Conservation (phyloP, 2,113 vertebrate genomes). For the Pelusios castaneus region DNA sequence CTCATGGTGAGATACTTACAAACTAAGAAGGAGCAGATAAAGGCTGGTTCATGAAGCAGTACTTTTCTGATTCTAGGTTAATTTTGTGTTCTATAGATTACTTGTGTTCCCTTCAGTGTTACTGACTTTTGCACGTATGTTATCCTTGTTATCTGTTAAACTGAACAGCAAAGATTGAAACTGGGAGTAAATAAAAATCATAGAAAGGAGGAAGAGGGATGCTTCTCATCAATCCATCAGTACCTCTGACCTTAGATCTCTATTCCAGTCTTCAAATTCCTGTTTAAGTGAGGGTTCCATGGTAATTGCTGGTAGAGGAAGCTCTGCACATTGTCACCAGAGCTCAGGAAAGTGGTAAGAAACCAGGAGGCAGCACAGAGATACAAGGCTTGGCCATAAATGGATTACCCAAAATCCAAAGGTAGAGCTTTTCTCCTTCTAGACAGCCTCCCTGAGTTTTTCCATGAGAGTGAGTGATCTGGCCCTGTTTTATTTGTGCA, state of each 20-base stretch:
- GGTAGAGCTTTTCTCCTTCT: background rate
- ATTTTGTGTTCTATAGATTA: background rate
- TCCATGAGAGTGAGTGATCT: background rate
- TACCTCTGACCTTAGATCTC: background rate
- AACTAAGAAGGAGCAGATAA: background rate
- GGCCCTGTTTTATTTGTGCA: background rate
- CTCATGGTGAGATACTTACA: conserved; percentile 52
- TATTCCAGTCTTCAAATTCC: background rate
- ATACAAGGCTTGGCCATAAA: background rate
- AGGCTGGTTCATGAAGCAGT: background rate
- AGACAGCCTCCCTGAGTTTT: background rate
- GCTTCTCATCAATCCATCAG: background rate
- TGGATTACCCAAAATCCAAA: background rate
- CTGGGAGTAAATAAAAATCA: background rate
- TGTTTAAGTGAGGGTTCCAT: background rate
- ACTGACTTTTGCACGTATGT: background rate
- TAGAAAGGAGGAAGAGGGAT: background rate
- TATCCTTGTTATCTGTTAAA: background rate
- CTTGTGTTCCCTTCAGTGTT: background rate
- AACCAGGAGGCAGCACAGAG: background rate
- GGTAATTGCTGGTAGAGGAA: background rate
- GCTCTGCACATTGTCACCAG: background rate
- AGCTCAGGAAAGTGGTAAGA: background rate
- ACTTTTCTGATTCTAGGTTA: background rate
- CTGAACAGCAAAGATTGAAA: background rate